A percentile compares a stretch with the other conserved stretches of the same genome.
These are phyloP conservation scores for Psittacula echo DNA, from an alignment of 2,797 vertebrate species.

Conservation along the genomic window DNA sequence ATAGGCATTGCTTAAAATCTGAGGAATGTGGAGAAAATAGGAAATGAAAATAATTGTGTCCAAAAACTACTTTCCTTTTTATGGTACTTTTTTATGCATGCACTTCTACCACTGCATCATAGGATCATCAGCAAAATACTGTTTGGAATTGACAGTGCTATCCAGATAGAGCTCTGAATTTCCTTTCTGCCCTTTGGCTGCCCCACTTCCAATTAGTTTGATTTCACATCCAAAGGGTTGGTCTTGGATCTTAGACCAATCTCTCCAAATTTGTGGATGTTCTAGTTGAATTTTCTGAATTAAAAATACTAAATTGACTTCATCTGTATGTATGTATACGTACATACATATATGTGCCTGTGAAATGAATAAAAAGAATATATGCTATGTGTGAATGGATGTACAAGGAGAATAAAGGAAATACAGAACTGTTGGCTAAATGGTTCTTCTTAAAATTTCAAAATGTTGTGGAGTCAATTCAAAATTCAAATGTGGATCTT, in stretches of 20 bases:
- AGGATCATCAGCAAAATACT: neutral
- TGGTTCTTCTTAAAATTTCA: neutral
- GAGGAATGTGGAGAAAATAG: neutral
- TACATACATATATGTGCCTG: rapidly evolving
- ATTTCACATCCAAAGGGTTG: neutral
- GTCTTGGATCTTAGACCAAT: neutral
- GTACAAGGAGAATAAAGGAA: neutral
- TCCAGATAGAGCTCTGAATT: neutral
- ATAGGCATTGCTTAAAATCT: neutral
- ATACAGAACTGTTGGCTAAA: neutral
- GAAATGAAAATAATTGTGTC: neutral
- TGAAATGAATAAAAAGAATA: neutral
- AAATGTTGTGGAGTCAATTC: neutral
- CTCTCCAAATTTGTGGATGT: neutral
- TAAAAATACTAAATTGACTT: neutral
- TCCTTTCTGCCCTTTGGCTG: neutral
- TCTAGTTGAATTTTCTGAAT: neutral
- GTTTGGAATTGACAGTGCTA: neutral
- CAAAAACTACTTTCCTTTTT: neutral
- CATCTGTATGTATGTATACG: neutral
- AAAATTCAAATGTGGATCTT: neutral
- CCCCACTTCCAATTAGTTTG: neutral
- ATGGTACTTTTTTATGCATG: neutral
- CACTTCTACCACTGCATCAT: neutral
- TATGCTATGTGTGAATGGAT: neutral